A percentile compares a stretch with the other conserved stretches of the same genome.
Conservation (phyloP, 2,797 vertebrate genomes). For the Aeoliscus strigatus region DNA sequence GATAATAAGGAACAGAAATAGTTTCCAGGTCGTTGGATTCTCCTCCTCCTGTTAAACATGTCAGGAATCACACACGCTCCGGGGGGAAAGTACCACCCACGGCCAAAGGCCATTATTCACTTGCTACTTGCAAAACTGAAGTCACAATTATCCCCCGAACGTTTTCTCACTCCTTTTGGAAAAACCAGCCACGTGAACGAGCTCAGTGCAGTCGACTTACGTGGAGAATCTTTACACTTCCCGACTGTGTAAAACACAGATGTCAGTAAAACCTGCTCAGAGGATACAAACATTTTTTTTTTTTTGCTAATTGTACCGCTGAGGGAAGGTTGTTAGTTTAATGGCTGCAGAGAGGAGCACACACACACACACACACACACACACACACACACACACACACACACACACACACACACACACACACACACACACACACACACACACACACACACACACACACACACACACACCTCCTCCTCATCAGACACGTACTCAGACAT, state of each 20-base stretch:
- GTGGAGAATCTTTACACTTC: constrained; percentile 30
- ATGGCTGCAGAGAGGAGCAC: constrained; percentile 43
- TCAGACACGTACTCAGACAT: no score
- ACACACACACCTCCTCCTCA: no score
- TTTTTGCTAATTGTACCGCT: no score
- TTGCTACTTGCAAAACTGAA: constrained; percentile 17
- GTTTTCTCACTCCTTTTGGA: constrained; percentile 16
- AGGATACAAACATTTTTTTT: no score
- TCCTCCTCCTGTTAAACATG: constrained; percentile 11
- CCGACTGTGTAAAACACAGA: constrained; percentile 39
- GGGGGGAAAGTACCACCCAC: constrained; percentile 30
- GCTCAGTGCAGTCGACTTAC: constrained; percentile 12
- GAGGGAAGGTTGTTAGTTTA: no score
- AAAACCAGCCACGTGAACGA: constrained; percentile 15
- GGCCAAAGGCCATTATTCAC: constrained; percentile 27
- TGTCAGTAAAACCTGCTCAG: constrained; percentile 28
- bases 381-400: constrained; percentile 34
- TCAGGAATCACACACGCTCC: constrained; percentile 9
- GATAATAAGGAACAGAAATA: no score
- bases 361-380: background rate
- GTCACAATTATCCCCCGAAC: constrained; percentile 18
- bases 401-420: constrained; percentile 32
- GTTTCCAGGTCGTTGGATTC: no score
- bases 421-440: constrained; percentile 23
- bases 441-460: no score